Conservation (phyloP, 2,888 invertebrate genomes). For the Tetragonisca angustula region DNA sequence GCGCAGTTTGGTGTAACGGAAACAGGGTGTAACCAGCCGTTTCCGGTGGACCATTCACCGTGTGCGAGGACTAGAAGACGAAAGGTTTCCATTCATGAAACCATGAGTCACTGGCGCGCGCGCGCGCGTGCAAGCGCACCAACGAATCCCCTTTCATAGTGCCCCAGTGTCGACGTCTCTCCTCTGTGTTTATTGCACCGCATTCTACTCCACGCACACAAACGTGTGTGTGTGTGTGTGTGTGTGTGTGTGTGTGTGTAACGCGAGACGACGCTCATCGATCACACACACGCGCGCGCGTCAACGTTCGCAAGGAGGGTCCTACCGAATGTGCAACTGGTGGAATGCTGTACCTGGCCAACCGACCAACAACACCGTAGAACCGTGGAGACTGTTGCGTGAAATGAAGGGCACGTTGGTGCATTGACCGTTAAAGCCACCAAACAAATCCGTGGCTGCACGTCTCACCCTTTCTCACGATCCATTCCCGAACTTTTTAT, state of each 20-base stretch:
- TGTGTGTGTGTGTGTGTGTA: background rate
- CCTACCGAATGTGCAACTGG: constrained; percentile 76
- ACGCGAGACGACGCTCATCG: constrained; percentile 14
- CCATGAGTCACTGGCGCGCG: constrained; percentile 76
- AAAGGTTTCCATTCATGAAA: constrained; percentile 81
- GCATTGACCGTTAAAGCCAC: constrained; percentile 52
- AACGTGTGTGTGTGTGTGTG: background rate
- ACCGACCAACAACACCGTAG: constrained; percentile 52
- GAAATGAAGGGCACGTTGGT: constrained; percentile 54
- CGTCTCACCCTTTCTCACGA: constrained; percentile 8
- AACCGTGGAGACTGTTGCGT: constrained; percentile 35
- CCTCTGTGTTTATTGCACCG: constrained; percentile 44
- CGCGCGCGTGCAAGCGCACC: constrained; percentile 34
- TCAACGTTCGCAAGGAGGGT: constrained; percentile 7
- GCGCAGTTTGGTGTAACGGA: constrained; percentile 78
- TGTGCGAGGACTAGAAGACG: constrained; percentile 72
- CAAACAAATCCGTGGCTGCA: constrained; percentile 30
- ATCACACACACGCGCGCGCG: constrained; percentile 23
- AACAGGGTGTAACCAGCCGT: constrained; percentile 81
- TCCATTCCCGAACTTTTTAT: background rate
- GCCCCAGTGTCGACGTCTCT: constrained; percentile 43
- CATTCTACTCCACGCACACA: constrained; percentile 9
- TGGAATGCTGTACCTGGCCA: constrained; percentile 75
- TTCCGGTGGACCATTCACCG: constrained; percentile 82
- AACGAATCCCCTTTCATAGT: constrained; percentile 58